Percentiles rank a stretch among this genome's conserved stretches.
phyloP scores from a whole-genome alignment of 64 coral and sea anemone species.

The Stylophora pistillata region DNA sequence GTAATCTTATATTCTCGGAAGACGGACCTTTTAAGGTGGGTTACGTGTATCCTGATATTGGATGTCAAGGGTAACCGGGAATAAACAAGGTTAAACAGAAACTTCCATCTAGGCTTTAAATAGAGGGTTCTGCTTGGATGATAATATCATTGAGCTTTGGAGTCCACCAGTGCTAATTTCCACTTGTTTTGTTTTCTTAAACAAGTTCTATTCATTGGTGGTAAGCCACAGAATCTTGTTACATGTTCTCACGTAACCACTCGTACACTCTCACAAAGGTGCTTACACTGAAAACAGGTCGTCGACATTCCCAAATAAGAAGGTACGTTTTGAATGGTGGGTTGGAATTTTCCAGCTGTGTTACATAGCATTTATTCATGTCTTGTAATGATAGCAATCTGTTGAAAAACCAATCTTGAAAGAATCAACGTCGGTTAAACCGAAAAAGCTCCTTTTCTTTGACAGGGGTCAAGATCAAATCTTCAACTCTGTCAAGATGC shows the following conservation, averaged over 20 bases:
- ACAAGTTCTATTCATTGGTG: neutral
- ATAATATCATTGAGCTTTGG: neutral
- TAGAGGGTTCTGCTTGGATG: neutral
- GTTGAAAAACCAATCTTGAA: neutral
- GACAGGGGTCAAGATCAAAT: constrained; percentile 5
- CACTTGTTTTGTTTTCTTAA: constrained; percentile 36
- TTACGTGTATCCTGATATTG: neutral
- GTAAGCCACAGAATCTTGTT: neutral
- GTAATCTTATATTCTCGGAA: neutral
- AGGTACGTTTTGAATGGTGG: neutral
- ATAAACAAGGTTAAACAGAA: neutral
- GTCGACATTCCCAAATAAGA: neutral
- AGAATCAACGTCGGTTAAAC: neutral
- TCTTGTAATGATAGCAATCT: constrained; percentile 26
- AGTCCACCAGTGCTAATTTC: neutral
- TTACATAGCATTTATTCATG: neutral
- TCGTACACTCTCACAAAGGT: neutral
- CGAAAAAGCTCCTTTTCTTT: neutral
- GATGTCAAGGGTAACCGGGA: neutral
- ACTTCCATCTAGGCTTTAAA: neutral
- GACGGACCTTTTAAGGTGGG: neutral
- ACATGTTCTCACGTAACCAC: neutral
- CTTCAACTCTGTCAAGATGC: neutral
- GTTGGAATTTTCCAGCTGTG: neutral
- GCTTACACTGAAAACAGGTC: neutral